These are phyloP conservation scores for Styela clava DNA, from an alignment of 23 tunicate genomes.

Conservation along the genomic window DNA sequence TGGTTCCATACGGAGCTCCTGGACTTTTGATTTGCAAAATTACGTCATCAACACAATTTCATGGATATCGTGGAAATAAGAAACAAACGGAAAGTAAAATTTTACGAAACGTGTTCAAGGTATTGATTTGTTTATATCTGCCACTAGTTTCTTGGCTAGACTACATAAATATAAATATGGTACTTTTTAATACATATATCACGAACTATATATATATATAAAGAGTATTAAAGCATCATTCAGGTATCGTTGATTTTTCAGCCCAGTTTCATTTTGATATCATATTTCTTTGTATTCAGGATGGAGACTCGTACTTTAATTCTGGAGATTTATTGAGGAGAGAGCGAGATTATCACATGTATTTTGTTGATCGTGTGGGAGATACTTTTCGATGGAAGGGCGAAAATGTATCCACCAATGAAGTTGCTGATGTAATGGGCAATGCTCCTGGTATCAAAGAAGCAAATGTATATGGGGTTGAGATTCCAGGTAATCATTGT, in stretches of 20 bases:
- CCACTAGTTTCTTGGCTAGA: too few relatives aligned
- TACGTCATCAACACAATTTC: slow-evolving; percentile 22
- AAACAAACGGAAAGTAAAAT: slow-evolving; percentile 78
- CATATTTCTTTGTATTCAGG: too few relatives aligned
- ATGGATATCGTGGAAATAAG: slow-evolving; percentile 69
- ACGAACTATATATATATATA: too few relatives aligned
- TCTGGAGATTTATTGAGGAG: slow-evolving; percentile 70
- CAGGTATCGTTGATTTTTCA: too few relatives aligned
- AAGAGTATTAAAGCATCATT: too few relatives aligned
- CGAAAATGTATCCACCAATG: slow-evolving; percentile 92
- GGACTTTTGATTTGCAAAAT: slow-evolving; percentile 72
- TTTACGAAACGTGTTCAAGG: slow-evolving; percentile 63
- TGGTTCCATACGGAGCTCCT: slow-evolving; percentile 42
- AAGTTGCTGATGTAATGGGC: slow-evolving; percentile 68
- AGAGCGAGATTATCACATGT: slow-evolving; percentile 46
- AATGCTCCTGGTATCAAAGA: slow-evolving; percentile 60
- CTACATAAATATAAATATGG: too few relatives aligned
- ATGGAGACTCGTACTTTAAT: slow-evolving; percentile 84
- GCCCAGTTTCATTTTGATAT: too few relatives aligned
- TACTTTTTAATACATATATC: too few relatives aligned
- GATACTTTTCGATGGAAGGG: slow-evolving; percentile 97
- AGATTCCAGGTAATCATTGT: slow-evolving; percentile 38
- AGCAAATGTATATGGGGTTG: slow-evolving; percentile 56
- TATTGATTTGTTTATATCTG: slow-evolving; percentile 27
- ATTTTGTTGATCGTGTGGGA: slow-evolving; percentile 84